These are phyloP conservation scores for Epizoanthus illoricatus DNA, from an alignment of 92 coral and sea anemone genomes.

Conservation along the genomic window DNA sequence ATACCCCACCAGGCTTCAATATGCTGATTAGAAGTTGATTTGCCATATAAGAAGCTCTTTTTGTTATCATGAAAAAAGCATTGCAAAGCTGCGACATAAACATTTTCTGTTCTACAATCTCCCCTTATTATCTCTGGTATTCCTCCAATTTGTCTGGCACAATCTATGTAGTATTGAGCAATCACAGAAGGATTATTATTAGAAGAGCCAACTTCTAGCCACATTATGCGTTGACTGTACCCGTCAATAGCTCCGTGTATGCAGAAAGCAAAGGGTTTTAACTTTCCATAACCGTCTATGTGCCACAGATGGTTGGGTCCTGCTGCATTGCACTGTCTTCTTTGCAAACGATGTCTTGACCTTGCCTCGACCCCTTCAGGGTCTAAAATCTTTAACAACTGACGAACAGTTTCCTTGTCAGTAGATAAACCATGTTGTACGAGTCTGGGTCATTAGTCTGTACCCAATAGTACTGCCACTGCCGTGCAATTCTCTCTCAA, in stretches of 20 bases:
- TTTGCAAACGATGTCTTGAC: constrained; percentile 49
- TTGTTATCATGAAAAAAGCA: constrained; percentile 27
- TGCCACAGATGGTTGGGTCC: constrained; percentile 55
- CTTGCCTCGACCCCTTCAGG: constrained; percentile 48
- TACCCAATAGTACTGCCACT: too few species aligned
- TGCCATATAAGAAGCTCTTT: constrained; percentile 36
- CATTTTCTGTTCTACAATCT: constrained; percentile 50
- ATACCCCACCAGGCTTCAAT: constrained; percentile 39
- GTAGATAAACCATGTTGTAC: constrained; percentile 38
- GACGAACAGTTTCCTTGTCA: constrained; percentile 48
- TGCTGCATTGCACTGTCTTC: constrained; percentile 53
- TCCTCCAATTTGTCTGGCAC: constrained; percentile 33
- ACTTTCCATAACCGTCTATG: not conserved
- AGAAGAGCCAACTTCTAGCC: constrained; percentile 54
- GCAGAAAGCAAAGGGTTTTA: too few species aligned
- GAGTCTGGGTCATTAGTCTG: too few species aligned
- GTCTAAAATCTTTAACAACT: constrained; percentile 33
- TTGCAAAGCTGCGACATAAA: constrained; percentile 31
- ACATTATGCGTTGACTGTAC: constrained; percentile 45
- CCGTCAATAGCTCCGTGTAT: constrained; percentile 48
- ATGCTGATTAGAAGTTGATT: constrained; percentile 25
- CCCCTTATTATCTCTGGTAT: constrained; percentile 26
- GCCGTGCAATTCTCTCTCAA: not conserved
- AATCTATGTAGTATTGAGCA: constrained; percentile 46
- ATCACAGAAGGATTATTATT: constrained; percentile 46